A percentile compares a stretch with the other conserved stretches of the same genome.
These are phyloP conservation scores for Nebria salina DNA, from an alignment of 2,888 invertebrate genomes.

Conservation along the genomic window DNA sequence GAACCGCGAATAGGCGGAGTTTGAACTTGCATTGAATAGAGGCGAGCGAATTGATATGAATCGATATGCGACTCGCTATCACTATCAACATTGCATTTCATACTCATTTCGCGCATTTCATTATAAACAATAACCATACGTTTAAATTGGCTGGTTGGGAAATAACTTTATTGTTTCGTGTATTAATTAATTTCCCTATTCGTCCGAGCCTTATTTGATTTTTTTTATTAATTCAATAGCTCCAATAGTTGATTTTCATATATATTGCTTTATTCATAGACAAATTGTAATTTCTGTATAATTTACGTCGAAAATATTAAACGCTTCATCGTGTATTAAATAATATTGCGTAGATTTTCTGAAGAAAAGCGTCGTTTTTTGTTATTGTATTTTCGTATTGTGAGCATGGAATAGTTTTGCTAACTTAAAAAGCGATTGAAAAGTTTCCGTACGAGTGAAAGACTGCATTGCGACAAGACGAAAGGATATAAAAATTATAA, in stretches of 20 bases:
- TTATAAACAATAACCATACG: neutral
- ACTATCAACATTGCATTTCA: neutral
- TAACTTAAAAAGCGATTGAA: neutral
- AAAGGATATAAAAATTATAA: slow-evolving; percentile 21
- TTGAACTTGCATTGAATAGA: neutral
- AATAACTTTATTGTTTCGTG: neutral
- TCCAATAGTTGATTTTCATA: no score
- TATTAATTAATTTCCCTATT: neutral
- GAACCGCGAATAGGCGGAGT: slow-evolving; percentile 1
- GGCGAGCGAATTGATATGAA: neutral
- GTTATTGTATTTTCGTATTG: neutral
- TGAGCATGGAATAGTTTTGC: neutral
- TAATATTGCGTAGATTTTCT: no score
- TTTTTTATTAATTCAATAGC: neutral
- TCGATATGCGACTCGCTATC: neutral
- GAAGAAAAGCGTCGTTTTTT: neutral
- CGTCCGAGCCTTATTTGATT: neutral
- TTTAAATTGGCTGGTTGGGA: neutral
- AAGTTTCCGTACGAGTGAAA: neutral
- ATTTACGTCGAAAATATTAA: no score
- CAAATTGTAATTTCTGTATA: no score
- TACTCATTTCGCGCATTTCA: neutral
- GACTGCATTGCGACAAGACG: neutral
- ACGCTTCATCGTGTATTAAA: no score
- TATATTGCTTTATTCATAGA: no score